Evolutionary conservation across 2,888 invertebrate genomes (phyloP), one percentile per base, ranked within the genome.

Genomic region (Leptinotarsa tumamoca): DNA sequence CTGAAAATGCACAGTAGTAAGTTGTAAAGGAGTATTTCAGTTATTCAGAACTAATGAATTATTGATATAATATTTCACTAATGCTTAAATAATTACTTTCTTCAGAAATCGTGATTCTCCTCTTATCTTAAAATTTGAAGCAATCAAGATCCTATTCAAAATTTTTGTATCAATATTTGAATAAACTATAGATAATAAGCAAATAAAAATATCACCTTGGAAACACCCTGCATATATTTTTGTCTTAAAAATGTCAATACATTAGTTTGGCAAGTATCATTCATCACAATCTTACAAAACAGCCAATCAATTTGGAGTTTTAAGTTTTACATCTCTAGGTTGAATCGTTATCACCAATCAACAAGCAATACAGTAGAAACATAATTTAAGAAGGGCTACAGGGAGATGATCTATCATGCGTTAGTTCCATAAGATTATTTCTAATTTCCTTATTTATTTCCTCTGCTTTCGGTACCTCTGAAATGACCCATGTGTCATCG

Each of bases 401-500:
- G 33, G 76, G 51, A 3, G 80, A 72, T 49, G 78, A 72, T 67
- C 77, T 79, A 27, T 82, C 81, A 18, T 66, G 71, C 63, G 87
- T 84, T 49, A 90, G 83, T 78, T 89, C 86, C 85, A 89, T 86
- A 13, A 90, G 84, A 76, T 87, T 87, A 33, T 87, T 84, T 71
- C 87, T 85, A 71, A 92, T 91, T 85, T 91, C 90, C 73, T 90
- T 89, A 78, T 89, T 90, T 54, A 92, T 90, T 87, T 92, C 92
- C 71, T 90, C 90, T 14, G 90, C 89, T 69, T 90, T 90, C 1
- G 93, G 93, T 23, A 90, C 89, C 83, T 93, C 92, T 0, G 92
- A 91, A 77, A 92, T 87, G 1, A 92, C 90, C 92, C 93, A 93
- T 0, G 92, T 90, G 75, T 94, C 93, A 80, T 92, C 92, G 0